Conservation (phyloP, 2,888 invertebrate genomes). For the Cephus rjabovi region DNA sequence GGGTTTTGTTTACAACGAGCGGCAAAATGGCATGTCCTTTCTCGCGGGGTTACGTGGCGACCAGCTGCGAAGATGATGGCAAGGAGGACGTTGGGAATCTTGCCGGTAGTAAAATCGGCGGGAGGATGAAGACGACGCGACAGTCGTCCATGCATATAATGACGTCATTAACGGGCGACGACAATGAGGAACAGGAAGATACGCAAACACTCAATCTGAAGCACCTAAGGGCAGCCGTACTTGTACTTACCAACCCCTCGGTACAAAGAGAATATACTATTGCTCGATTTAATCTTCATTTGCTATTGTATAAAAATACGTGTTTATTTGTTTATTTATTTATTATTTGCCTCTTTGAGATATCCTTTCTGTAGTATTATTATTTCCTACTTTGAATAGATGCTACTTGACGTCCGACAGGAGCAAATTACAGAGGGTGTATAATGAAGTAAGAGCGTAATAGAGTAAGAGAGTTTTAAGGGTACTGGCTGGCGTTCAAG, state of each 20-base stretch:
- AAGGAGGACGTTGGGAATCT: conserved; percentile 24
- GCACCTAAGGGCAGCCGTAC: conserved; percentile 84
- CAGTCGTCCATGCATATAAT: conserved; percentile 77
- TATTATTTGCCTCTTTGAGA: neutral
- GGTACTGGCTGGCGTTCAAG: conserved; percentile 13
- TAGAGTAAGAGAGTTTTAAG: neutral
- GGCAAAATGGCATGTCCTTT: conserved; percentile 62
- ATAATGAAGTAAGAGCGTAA: neutral
- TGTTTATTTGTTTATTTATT: neutral
- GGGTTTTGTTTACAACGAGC: conserved; percentile 3
- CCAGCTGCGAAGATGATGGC: conserved; percentile 34
- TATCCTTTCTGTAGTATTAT: neutral
- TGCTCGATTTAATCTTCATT: neutral
- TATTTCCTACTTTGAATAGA: neutral
- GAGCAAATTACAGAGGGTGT: neutral
- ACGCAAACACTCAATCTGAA: conserved; percentile 79
- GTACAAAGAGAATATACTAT: conserved; percentile 66
- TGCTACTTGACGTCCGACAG: neutral
- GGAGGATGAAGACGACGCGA: conserved; percentile 65
- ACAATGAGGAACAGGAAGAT: conserved; percentile 72
- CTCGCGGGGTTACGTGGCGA: conserved; percentile 41
- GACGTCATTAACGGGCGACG: conserved; percentile 67
- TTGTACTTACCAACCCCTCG: conserved; percentile 84
- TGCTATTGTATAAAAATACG: neutral
- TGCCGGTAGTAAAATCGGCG: conserved; percentile 24